These are phyloP conservation scores for Volucella inflata DNA, from an alignment of 2,888 invertebrate species.

Conservation along the genomic window DNA sequence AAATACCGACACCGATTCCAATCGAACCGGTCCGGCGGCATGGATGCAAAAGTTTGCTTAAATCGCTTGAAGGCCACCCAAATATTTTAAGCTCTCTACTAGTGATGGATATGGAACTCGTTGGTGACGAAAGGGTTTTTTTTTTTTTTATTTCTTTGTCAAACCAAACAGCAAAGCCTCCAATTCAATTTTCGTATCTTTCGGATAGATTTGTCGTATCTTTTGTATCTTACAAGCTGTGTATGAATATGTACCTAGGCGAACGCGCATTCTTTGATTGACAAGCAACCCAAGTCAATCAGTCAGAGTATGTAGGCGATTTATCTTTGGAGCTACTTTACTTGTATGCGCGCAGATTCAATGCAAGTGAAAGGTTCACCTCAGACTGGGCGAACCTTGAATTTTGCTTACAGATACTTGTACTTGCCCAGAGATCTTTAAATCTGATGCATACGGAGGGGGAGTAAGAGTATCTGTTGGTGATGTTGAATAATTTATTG, in stretches of 20 bases:
- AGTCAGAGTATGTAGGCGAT: constrained; percentile 68
- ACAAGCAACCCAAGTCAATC: constrained; percentile 42
- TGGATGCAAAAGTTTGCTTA: constrained; percentile 67
- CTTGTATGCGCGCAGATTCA: constrained; percentile 4
- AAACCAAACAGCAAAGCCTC: constrained; percentile 7
- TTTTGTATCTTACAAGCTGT: constrained; percentile 47
- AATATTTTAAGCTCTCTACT: constrained; percentile 5
- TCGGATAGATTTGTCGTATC: constrained; percentile 47
- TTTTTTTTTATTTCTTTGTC: constrained; percentile 34
- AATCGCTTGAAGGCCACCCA: constrained; percentile 63
- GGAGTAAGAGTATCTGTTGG: constrained; percentile 28
- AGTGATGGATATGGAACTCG: constrained; percentile 14
- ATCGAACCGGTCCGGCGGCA: constrained; percentile 59
- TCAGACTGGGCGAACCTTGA: constrained; percentile 66
- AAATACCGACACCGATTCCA: constrained; percentile 33
- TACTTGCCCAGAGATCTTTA: constrained; percentile 21
- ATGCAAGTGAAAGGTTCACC: constrained; percentile 71
- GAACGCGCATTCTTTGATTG: constrained; percentile 70
- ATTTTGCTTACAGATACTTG: constrained; percentile 51
- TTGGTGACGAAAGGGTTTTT: constrained; percentile 55
- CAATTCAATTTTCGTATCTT: constrained; percentile 32
- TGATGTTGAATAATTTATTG: constrained; percentile 69
- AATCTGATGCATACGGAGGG: constrained; percentile 56
- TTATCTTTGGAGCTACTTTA: constrained; percentile 48
- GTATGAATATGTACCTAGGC: constrained; percentile 46